Evolutionary conservation across 2,113 vertebrate genomes (phyloP), one percentile per base, ranked within the genome.

Genomic region (Takifugu flavidus): DNA sequence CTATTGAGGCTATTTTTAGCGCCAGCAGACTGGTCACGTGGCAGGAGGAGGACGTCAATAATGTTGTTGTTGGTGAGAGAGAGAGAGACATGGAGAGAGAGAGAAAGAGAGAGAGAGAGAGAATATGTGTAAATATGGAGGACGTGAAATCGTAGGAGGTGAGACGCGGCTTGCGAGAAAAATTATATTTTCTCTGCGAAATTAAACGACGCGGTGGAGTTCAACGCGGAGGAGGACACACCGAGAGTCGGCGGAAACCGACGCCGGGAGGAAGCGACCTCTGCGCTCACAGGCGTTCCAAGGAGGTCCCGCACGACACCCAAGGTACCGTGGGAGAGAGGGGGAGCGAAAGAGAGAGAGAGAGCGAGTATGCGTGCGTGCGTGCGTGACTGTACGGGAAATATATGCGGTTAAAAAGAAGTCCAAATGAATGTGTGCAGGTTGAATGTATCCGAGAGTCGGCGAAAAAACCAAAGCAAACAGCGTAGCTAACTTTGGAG

Each of bases 1-100:
- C 73, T 72, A 79, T 65, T 34, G 64, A 59, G 62, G 70, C 81
- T 88, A 88, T 87, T 86, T 86, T 78, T 87, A 88, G 81, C 74
- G 42, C 26, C 69, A 71, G 78, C 82, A 86, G 84, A 84, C 84
- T 78, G 74, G 78, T 88, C 86, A 88, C 86, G 86, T 88, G 86
- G 81, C 76, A 85, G 46, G 59, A 70, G 74, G 81, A 79, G 74
- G 81, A 84, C 84, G 82, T 86, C 79, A 85, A 67, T 85, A 82
- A 81, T 86, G 83, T 88, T 86, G 86, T 85, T 85, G 86, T 82
- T 81, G 78, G 75, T 84, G 78, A 78, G 58, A 75, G 53, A 42
- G 54, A 49, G 67, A 64, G 59, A n/a, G 74, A 29, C 65, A 39
- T 25, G 49, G 50, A 20, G 52, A 28, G 42, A 26, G 58, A 56